Evolutionary conservation across 2,113 vertebrate species (phyloP).

Genomic region (Steatornis caripensis): DNA sequence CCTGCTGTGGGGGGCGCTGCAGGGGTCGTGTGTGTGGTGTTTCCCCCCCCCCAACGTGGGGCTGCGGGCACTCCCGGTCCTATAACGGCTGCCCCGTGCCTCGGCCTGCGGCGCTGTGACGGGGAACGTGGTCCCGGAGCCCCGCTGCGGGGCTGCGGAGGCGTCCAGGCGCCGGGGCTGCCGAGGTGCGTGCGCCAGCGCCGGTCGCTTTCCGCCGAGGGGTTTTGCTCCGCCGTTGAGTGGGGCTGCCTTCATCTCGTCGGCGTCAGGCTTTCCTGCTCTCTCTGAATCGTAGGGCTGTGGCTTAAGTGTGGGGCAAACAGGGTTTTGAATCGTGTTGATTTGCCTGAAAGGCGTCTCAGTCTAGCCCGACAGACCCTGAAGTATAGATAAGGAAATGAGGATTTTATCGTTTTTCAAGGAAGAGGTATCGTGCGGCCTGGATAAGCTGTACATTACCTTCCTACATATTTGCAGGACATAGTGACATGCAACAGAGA

Average conservation of each 20-base stretch:
- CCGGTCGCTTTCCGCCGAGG: no score
- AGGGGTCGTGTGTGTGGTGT: no score
- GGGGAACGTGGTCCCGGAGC: no score
- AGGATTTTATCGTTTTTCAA: neutral
- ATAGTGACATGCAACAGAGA: no score
- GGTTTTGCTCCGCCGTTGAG: neutral
- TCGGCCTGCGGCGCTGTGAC: no score
- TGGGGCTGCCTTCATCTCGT: no score
- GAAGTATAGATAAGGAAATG: neutral
- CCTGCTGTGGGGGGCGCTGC: neutral
- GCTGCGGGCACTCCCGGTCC: neutral
- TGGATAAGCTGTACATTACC: neutral
- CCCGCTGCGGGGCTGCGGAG: neutral
- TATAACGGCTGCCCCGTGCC: neutral
- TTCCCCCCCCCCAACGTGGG: no score
- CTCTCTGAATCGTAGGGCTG: neutral
- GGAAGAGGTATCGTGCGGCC: neutral
- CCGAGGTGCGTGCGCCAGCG: neutral
- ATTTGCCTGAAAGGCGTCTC: neutral
- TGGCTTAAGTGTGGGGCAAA: neutral
- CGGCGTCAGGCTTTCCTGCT: no score
- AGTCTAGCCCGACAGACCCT: neutral
- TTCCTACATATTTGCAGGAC: rapidly evolving
- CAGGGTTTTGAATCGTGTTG: rapidly evolving
- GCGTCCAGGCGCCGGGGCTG: neutral